A percentile compares a stretch with the other conserved stretches of the same genome.
phyloP scores from a whole-genome alignment of 2,113 vertebrate genomes.

The Ranitomeya imitator region DNA sequence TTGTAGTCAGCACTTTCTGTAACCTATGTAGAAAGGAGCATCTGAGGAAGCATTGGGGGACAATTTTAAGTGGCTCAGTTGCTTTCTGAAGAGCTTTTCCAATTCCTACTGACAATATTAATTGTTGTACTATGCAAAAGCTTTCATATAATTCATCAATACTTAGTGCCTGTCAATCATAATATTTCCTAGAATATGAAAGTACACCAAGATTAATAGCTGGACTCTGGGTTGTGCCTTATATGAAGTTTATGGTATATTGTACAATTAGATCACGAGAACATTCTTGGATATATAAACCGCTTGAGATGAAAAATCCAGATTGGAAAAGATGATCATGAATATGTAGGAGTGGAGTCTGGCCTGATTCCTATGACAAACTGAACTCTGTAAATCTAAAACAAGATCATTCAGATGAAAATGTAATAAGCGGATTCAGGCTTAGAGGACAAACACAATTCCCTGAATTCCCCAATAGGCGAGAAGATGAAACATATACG shows the following conservation, averaged over 20 bases:
- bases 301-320: conserved; percentile 8
- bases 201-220: too few relatives aligned
- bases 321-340: neutral
- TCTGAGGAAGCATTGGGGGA: too few relatives aligned
- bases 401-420: neutral
- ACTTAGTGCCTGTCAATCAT: too few relatives aligned
- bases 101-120: too few relatives aligned
- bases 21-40: too few relatives aligned
- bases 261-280: neutral
- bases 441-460: neutral
- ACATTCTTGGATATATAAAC: neutral
- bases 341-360: conserved; percentile 14
- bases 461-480: neutral
- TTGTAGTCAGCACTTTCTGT: too few relatives aligned
- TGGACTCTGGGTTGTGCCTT: too few relatives aligned
- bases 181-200: too few relatives aligned
- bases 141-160: too few relatives aligned
- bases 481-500: neutral
- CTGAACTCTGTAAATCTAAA: neutral
- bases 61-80: too few relatives aligned
- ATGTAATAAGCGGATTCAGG: conserved; percentile 3
- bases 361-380: conserved; percentile 11
- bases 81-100: too few relatives aligned
- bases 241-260: neutral
- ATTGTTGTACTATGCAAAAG: too few relatives aligned